A percentile compares a stretch with the other conserved stretches of the same genome.
Evolutionary conservation across 2,888 invertebrate species (phyloP).

Genomic region (Chrysolina americana): DNA sequence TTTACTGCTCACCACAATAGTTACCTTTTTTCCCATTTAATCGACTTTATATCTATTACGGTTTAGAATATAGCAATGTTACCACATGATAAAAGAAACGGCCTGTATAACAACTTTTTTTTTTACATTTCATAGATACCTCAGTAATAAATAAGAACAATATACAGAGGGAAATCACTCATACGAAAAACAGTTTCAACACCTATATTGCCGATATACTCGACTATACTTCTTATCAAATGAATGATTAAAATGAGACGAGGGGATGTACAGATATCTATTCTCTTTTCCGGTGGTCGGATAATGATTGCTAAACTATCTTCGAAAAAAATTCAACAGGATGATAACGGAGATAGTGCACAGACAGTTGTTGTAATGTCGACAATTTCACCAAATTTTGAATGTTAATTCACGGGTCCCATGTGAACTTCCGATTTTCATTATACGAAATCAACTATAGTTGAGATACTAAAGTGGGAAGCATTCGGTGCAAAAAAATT

Average conservation of each 20-base stretch:
- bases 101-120: too few species aligned
- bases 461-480: not conserved
- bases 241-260: slow-evolving; percentile 41
- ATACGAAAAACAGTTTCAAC: too few species aligned
- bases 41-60: too few species aligned
- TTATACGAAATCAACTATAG: not conserved
- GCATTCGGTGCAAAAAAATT: not conserved
- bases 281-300: not conserved
- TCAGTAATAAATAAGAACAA: too few species aligned
- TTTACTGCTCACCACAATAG: too few species aligned
- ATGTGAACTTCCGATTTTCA: not conserved
- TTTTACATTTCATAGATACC: too few species aligned
- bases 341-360: not conserved
- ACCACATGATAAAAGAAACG: too few species aligned
- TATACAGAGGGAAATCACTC: too few species aligned
- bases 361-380: not conserved
- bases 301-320: not conserved
- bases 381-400: not conserved
- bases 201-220: too few species aligned
- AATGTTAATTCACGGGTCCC: not conserved
- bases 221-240: slow-evolving; percentile 24
- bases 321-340: not conserved
- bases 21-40: too few species aligned
- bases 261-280: slow-evolving; percentile 5
- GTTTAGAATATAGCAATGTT: too few species aligned